These are phyloP conservation scores for Saccostrea echinata DNA, from an alignment of 1,140 invertebrate genomes.

Conservation along the genomic window DNA sequence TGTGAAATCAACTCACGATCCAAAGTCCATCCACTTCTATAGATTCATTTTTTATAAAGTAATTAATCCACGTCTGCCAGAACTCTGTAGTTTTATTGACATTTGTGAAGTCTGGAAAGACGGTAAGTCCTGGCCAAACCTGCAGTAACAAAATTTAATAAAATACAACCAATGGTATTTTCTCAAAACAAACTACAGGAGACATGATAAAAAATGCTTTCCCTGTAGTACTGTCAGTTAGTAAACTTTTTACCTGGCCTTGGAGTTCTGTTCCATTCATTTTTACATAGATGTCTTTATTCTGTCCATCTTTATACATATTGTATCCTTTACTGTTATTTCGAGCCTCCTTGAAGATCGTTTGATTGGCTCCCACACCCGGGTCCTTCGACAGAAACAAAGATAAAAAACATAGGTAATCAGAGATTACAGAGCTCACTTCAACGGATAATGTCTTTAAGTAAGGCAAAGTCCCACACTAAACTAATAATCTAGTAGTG, in stretches of 20 bases:
- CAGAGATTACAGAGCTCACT: no score
- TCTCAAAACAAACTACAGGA: background rate
- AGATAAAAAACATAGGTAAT: no score
- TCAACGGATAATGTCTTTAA: no score
- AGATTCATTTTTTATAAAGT: conserved; percentile 75
- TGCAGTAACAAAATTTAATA: conserved; percentile 32
- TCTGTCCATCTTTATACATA: conserved; percentile 72
- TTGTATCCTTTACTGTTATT: conserved; percentile 66
- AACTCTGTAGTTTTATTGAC: conserved; percentile 67
- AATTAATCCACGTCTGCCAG: conserved; percentile 75
- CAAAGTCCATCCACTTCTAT: conserved; percentile 85
- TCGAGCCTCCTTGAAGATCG: conserved; percentile 47
- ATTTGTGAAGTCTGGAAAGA: conserved; percentile 79
- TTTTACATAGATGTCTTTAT: conserved; percentile 69
- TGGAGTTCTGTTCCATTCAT: no score
- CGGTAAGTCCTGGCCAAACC: conserved; percentile 77
- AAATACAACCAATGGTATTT: background rate
- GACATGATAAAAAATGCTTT: no score
- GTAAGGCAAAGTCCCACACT: no score
- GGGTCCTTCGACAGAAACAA: conserved; percentile 68
- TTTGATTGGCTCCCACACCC: conserved; percentile 69
- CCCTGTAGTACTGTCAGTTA: no score
- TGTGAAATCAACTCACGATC: conserved; percentile 60
- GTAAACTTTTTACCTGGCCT: background rate
- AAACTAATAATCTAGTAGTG: no score